A percentile compares a stretch with the other conserved stretches of the same genome.
These are phyloP conservation scores for Himalopsyche anomala DNA, from an alignment of 2,888 invertebrate species.

Conservation along the genomic window DNA sequence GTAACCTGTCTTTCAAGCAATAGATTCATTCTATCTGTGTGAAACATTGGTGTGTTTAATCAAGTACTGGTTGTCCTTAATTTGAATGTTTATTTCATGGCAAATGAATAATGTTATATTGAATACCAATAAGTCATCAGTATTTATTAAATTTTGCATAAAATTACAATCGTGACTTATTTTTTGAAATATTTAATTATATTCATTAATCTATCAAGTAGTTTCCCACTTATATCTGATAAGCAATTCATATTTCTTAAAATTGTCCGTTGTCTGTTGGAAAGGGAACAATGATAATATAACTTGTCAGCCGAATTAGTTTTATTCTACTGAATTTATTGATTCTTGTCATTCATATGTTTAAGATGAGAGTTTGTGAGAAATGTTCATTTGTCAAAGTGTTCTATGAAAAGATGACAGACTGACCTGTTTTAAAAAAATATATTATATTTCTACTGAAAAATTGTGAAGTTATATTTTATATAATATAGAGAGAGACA, in stretches of 20 bases:
- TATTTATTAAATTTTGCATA: no score
- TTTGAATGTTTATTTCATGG: no score
- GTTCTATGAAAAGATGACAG: constrained; percentile 33
- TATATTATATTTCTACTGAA: constrained; percentile 33
- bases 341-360: constrained; percentile 2
- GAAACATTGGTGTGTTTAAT: no score
- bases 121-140: no score
- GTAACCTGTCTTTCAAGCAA: no score
- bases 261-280: no score
- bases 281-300: not conserved
- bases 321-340: not conserved
- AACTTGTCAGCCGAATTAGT: not conserved
- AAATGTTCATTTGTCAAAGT: not conserved
- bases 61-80: no score
- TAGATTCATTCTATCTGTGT: no score
- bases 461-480: constrained; percentile 41
- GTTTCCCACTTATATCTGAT: not conserved
- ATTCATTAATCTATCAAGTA: not conserved
- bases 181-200: no score
- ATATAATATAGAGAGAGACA: not conserved
- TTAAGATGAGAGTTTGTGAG: not conserved
- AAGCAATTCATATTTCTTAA: not conserved
- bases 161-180: no score
- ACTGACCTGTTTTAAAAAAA: constrained; percentile 39
- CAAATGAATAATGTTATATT: no score